Percentiles rank a stretch among this genome's conserved stretches.
Conservation (phyloP, 2,888 invertebrate genomes). For the Magallana nippona region DNA sequence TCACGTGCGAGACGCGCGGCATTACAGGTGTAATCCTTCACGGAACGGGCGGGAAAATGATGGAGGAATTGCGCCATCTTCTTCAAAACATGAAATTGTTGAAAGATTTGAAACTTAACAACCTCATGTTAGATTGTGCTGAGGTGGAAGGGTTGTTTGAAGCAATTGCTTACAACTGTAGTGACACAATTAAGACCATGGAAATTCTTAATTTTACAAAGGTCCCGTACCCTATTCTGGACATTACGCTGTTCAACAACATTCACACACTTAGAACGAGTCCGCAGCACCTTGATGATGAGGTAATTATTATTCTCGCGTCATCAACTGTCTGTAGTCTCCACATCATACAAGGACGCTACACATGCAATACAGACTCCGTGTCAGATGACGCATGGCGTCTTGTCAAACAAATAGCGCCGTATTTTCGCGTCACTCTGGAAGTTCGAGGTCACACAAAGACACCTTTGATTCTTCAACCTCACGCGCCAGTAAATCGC, state of each 20-base stretch:
- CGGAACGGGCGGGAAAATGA: slow-evolving; percentile 86
- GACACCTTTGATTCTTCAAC: slow-evolving; percentile 84
- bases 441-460: slow-evolving; percentile 83
- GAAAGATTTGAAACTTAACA: slow-evolving; percentile 85
- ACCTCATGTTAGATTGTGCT: slow-evolving; percentile 86
- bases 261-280: slow-evolving; percentile 83
- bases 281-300: slow-evolving; percentile 87
- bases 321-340: slow-evolving; percentile 84
- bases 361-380: slow-evolving; percentile 72
- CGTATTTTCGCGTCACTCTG: slow-evolving; percentile 85
- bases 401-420: slow-evolving; percentile 83
- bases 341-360: slow-evolving; percentile 87
- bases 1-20: slow-evolving; percentile 82
- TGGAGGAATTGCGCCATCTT: slow-evolving; percentile 81
- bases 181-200: slow-evolving; percentile 84
- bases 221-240: slow-evolving; percentile 85
- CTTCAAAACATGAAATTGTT: slow-evolving; percentile 86
- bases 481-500: slow-evolving; percentile 85
- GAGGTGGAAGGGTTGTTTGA: slow-evolving; percentile 87
- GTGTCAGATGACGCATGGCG: slow-evolving; percentile 81
- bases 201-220: slow-evolving; percentile 88
- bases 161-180: slow-evolving; percentile 84
- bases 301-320: slow-evolving; percentile 86
- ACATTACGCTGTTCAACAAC: slow-evolving; percentile 88
- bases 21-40: slow-evolving; percentile 82